phyloP scores from a whole-genome alignment of 2,113 vertebrate species.

The Himantopus leucocephalus region DNA sequence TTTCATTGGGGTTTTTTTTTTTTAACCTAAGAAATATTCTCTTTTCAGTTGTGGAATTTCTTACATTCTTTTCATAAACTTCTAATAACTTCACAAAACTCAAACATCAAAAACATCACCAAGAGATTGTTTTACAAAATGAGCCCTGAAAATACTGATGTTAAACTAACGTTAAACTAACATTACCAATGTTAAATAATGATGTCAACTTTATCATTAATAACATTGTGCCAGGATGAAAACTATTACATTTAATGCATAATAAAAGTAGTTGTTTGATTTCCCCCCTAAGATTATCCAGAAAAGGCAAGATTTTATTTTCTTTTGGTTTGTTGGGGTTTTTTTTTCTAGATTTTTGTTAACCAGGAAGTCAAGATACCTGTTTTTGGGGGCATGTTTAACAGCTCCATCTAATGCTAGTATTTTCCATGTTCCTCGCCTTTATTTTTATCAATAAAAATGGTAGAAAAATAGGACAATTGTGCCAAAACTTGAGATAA shows the following conservation, averaged over 20 bases:
- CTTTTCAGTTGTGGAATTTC: not conserved
- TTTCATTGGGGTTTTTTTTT: not conserved
- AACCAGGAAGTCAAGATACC: not conserved
- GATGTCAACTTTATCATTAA: not conserved
- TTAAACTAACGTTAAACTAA: too few relatives aligned
- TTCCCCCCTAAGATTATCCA: not conserved
- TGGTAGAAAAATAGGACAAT: not conserved
- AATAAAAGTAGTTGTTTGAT: not conserved
- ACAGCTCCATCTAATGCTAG: not conserved
- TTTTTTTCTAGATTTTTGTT: not conserved
- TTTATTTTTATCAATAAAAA: not conserved
- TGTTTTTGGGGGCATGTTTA: not conserved
- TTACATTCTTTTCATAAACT: not conserved
- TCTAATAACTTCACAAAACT: not conserved
- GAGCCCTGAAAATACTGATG: not conserved
- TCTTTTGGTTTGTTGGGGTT: not conserved
- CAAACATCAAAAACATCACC: not conserved
- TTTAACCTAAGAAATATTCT: not conserved
- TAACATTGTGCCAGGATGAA: not conserved
- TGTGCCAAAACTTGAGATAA: not conserved
- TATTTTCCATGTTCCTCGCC: not conserved
- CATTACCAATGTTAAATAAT: not conserved
- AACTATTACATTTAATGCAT: not conserved
- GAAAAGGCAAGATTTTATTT: not conserved
- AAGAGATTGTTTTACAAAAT: not conserved